Conservation (phyloP, 2,113 vertebrate species). For the Blennius ocellaris region DNA sequence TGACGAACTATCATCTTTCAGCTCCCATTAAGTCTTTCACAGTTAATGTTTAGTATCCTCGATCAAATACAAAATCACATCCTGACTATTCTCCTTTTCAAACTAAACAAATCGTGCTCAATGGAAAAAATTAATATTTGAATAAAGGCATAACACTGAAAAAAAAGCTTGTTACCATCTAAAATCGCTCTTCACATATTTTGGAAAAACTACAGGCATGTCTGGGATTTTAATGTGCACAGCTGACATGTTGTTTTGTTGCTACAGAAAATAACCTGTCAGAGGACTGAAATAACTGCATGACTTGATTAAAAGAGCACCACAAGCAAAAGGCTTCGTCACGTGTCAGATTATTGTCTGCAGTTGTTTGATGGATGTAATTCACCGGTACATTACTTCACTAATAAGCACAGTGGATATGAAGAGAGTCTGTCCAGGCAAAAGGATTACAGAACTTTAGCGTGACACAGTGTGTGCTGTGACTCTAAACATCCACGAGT, state of each 20-base stretch:
- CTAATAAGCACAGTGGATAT: too few relatives aligned
- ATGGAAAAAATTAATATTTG: neutral
- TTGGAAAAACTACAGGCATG: conserved; percentile 10
- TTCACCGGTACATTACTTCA: too few relatives aligned
- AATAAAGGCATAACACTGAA: conserved; percentile 8
- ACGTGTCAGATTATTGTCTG: too few relatives aligned
- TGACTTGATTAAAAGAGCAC: too few relatives aligned
- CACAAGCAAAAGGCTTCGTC: too few relatives aligned
- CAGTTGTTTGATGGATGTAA: too few relatives aligned
- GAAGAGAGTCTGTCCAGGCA: too few relatives aligned
- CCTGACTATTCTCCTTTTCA: neutral
- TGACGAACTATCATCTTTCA: neutral
- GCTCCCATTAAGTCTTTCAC: neutral
- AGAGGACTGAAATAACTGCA: too few relatives aligned
- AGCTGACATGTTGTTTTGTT: conserved; percentile 38
- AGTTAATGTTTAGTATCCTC: conserved; percentile 4
- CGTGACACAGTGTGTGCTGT: too few relatives aligned
- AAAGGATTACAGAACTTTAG: too few relatives aligned
- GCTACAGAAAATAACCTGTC: neutral
- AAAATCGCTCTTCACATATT: conserved; percentile 40
- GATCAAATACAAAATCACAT: conserved; percentile 1
- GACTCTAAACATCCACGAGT: too few relatives aligned
- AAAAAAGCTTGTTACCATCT: neutral
- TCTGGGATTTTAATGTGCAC: conserved; percentile 21
- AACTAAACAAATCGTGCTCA: neutral